Percentiles rank a stretch among this genome's conserved stretches.
phyloP scores from a whole-genome alignment of 2,888 invertebrate species.

The Sericinus montela region DNA sequence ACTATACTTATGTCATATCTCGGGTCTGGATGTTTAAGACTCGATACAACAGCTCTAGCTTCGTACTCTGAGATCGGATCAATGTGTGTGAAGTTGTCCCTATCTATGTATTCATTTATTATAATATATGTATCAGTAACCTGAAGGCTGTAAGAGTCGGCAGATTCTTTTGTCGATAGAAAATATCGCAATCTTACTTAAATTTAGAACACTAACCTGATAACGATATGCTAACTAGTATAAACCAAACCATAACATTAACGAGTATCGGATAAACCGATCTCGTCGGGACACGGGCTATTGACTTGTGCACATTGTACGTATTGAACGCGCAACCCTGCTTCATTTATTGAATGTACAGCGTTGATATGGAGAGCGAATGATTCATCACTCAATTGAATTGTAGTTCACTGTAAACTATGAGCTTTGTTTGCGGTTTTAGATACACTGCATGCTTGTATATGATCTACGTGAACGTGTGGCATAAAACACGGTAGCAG shows the following conservation, averaged over 20 bases:
- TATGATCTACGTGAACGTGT: too few species aligned
- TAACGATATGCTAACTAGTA: background rate
- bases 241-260: background rate
- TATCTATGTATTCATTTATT: too few species aligned
- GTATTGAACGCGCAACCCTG: background rate
- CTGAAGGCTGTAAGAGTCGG: too few species aligned
- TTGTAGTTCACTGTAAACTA: background rate
- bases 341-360: background rate
- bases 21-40: too few species aligned
- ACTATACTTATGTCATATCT: too few species aligned
- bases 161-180: too few species aligned
- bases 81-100: too few species aligned
- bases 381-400: background rate
- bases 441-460: background rate
- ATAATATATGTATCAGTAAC: too few species aligned
- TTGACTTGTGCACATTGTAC: constrained; percentile 3
- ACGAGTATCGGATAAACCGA: background rate
- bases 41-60: too few species aligned
- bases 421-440: background rate
- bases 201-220: background rate
- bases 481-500: too few species aligned
- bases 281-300: background rate
- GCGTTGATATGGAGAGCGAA: background rate
- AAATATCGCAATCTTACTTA: too few species aligned
- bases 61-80: too few species aligned